phyloP scores from a whole-genome alignment of 2,888 invertebrate species.

The Chydorus sphaericus region DNA sequence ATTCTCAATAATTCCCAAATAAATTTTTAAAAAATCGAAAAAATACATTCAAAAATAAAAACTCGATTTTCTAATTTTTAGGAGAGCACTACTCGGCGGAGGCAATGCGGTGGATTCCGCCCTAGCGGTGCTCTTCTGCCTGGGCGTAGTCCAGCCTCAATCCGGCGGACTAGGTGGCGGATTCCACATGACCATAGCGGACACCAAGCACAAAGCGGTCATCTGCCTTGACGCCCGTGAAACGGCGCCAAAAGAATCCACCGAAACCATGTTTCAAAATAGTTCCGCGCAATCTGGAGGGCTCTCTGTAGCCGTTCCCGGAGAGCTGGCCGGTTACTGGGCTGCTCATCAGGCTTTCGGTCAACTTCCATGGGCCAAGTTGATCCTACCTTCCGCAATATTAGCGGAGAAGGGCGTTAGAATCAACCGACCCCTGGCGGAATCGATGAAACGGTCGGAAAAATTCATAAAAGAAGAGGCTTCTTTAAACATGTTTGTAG shows the following conservation, averaged over 20 bases:
- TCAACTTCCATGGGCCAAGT: conserved; percentile 54
- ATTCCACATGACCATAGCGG: conserved; percentile 69
- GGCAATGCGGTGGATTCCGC: conserved; percentile 66
- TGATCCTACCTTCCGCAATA: conserved; percentile 63
- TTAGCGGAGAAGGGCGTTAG: conserved; percentile 55
- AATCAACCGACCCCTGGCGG: conserved; percentile 50
- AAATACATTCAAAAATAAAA: too few species aligned
- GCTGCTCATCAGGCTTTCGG: conserved; percentile 49
- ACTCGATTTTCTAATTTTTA: conserved; percentile 26
- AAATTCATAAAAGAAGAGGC: background rate
- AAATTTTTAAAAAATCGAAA: too few species aligned
- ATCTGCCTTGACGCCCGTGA: conserved; percentile 60
- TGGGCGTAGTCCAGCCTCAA: conserved; percentile 68
- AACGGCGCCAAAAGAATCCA: conserved; percentile 52
- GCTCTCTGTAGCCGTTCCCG: conserved; percentile 70
- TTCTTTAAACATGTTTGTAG: conserved; percentile 32
- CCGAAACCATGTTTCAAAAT: conserved; percentile 50
- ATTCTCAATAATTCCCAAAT: too few species aligned
- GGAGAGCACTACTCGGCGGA: conserved; percentile 54
- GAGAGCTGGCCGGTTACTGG: conserved; percentile 74
- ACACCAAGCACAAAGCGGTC: conserved; percentile 33
- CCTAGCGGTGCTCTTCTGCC: conserved; percentile 69
- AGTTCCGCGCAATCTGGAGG: conserved; percentile 37
- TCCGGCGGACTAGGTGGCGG: conserved; percentile 83
- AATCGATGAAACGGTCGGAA: background rate